These are phyloP conservation scores for Idaea biselata DNA, from an alignment of 2,888 invertebrate genomes.

Conservation along the genomic window DNA sequence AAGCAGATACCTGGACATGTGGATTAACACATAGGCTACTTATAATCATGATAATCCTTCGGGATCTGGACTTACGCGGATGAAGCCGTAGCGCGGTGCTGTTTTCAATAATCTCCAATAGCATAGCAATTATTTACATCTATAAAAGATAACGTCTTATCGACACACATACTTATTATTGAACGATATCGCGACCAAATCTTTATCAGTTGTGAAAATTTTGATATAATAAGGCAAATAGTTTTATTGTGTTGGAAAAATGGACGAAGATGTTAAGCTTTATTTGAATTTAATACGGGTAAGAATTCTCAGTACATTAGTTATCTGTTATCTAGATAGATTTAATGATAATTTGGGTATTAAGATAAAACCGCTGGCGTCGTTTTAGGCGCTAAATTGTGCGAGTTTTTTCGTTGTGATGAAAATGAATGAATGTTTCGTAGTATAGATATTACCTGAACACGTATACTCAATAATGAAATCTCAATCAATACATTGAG, in stretches of 20 bases:
- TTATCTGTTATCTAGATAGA: neutral
- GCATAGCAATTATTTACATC: conserved; percentile 1
- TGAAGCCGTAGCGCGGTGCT: too few relatives aligned
- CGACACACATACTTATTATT: neutral
- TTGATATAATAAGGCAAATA: neutral
- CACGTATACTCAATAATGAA: too few relatives aligned
- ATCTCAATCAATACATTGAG: too few relatives aligned
- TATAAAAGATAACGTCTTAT: neutral
- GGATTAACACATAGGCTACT: too few relatives aligned
- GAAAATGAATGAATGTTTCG: neutral
- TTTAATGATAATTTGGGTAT: neutral
- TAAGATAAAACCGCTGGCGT: neutral
- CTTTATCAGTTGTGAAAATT: neutral
- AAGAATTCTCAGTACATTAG: neutral
- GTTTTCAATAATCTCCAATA: neutral
- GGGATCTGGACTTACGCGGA: too few relatives aligned
- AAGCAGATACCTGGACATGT: too few relatives aligned
- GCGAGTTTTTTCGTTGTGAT: neutral
- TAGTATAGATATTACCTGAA: neutral
- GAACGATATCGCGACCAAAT: neutral
- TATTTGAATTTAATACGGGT: neutral
- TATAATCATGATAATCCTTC: too few relatives aligned
- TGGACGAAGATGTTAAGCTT: neutral
- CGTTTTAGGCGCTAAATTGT: neutral
- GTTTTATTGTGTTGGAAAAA: neutral